phyloP scores from a whole-genome alignment of 92 coral and sea anemone genomes.

The Ricordea florida region DNA sequence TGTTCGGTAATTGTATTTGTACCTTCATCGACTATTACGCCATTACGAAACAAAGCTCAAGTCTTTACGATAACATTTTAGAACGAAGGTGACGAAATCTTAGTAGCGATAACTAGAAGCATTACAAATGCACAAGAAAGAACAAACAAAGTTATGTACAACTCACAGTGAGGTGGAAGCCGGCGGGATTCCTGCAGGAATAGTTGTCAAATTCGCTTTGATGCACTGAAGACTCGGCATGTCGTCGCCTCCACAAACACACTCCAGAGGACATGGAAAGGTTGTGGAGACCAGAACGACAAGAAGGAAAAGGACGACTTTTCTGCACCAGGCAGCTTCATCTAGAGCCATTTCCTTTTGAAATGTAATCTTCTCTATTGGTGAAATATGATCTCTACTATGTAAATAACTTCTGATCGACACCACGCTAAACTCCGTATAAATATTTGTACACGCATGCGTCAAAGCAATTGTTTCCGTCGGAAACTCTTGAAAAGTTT shows the following conservation, averaged over 20 bases:
- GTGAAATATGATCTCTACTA: conserved; percentile 30
- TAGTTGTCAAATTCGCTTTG: not conserved
- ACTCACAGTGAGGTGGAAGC: conserved; percentile 23
- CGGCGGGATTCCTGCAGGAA: conserved; percentile 26
- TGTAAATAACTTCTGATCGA: conserved; percentile 35
- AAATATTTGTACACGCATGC: conserved; percentile 46
- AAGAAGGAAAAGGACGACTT: not conserved
- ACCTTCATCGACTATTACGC: not conserved
- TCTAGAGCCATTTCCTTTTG: conserved; percentile 32
- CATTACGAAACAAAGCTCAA: not conserved
- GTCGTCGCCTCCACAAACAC: not conserved
- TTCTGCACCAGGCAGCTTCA: conserved; percentile 4
- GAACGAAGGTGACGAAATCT: conserved; percentile 6
- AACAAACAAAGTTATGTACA: not conserved
- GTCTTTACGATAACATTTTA: not conserved
- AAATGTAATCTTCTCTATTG: conserved; percentile 1
- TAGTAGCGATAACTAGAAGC: conserved; percentile 29
- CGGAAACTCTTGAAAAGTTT: not conserved
- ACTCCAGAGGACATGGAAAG: not conserved
- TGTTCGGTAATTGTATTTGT: conserved; percentile 22
- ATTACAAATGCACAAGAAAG: not conserved
- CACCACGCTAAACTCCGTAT: not conserved
- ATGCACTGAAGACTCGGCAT: not conserved
- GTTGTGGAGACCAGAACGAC: not conserved
- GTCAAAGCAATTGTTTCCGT: not conserved